phyloP scores from a whole-genome alignment of 2,888 invertebrate genomes.

The Stenodema calcarata region DNA sequence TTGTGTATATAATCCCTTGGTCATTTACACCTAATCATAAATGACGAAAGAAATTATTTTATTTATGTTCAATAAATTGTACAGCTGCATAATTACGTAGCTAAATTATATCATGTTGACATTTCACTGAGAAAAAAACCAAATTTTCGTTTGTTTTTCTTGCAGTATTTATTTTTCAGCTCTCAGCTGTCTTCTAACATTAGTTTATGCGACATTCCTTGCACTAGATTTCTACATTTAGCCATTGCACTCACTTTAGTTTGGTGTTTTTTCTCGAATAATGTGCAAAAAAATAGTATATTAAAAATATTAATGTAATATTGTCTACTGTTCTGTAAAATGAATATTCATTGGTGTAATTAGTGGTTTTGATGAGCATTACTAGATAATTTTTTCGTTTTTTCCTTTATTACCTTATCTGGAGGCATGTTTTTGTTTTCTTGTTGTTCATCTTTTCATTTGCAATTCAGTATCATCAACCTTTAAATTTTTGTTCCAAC shows the following conservation, averaged over 20 bases:
- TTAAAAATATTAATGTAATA: slow-evolving; percentile 1
- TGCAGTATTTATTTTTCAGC: slow-evolving; percentile 21
- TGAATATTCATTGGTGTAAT: not conserved
- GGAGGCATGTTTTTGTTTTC: not conserved
- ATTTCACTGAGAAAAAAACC: not conserved
- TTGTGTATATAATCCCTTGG: not conserved
- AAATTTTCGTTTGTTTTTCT: not conserved
- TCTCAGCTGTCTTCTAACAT: slow-evolving; percentile 24
- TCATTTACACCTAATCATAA: not conserved
- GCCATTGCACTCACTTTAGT: slow-evolving; percentile 21
- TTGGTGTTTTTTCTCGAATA: slow-evolving; percentile 25
- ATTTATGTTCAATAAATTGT: not conserved
- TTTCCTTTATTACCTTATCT: not conserved
- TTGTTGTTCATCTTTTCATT: not conserved
- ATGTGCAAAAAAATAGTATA: slow-evolving; percentile 23
- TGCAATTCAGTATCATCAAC: not conserved
- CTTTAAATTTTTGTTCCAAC: not conserved
- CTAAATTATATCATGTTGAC: not conserved
- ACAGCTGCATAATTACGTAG: not conserved
- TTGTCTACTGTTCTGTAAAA: not conserved
- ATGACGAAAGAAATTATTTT: not conserved
- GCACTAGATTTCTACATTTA: slow-evolving; percentile 32
- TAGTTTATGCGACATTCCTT: slow-evolving; percentile 42
- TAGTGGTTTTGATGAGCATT: not conserved
- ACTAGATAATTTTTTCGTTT: not conserved